Percentiles rank a stretch among this genome's conserved stretches.
phyloP scores from a whole-genome alignment of 2,797 vertebrate species.

The Acipenser ruthenus region DNA sequence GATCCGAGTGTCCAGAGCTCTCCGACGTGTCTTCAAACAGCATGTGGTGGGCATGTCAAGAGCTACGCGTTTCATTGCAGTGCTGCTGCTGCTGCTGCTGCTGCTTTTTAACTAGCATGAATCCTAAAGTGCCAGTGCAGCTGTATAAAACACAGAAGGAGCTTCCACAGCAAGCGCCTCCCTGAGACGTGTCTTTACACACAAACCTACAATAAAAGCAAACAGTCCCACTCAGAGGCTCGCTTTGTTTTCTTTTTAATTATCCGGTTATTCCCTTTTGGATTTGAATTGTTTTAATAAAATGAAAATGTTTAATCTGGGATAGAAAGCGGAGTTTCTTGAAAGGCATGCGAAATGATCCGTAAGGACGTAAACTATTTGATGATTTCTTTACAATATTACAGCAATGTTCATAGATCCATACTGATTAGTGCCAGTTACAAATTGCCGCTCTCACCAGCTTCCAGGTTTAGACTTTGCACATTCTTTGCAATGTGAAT shows the following conservation, averaged over 20 bases:
- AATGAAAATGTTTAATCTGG: no score
- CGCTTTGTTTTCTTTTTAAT: no score
- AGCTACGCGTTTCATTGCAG: no score
- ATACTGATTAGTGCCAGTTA: conserved; percentile 30
- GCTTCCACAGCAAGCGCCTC: not conserved
- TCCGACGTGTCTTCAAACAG: no score
- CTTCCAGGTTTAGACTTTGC: conserved; percentile 6
- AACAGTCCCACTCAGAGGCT: no score
- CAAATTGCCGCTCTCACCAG: conserved; percentile 28
- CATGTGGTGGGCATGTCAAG: no score
- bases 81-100: no score
- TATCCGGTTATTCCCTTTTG: no score
- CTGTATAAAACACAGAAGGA: conserved; percentile 1
- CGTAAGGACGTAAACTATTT: not conserved
- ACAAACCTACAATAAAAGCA: no score
- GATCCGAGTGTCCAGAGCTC: no score
- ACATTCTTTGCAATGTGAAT: conserved; percentile 20
- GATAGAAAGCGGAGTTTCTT: no score
- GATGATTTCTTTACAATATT: conserved; percentile 16
- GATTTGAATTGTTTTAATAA: no score
- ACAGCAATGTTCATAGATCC: conserved; percentile 17
- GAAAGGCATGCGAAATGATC: not conserved
- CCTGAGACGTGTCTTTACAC: not conserved
- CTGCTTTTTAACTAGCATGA: conserved; percentile 45
- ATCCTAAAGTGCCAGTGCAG: conserved; percentile 40